phyloP scores from a whole-genome alignment of 2,888 invertebrate genomes.

The Drosophila ustulata region DNA sequence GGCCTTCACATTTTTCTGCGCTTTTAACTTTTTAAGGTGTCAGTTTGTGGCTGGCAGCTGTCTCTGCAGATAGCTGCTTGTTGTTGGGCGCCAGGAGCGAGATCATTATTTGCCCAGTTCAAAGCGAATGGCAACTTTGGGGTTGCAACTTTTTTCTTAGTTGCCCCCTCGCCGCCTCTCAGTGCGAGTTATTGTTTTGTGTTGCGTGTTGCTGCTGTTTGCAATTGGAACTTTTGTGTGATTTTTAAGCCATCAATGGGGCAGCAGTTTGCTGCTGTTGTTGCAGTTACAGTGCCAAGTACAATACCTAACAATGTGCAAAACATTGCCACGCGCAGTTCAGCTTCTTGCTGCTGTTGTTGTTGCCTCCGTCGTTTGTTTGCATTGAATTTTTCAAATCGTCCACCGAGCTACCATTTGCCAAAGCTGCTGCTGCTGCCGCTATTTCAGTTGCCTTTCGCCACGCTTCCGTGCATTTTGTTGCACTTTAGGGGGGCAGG shows the following conservation, averaged over 20 bases:
- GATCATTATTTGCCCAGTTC: constrained; percentile 38
- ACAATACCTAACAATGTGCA: constrained; percentile 39
- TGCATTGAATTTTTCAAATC: constrained; percentile 73
- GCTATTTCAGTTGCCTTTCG: constrained; percentile 33
- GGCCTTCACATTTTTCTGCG: constrained; percentile 22
- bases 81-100: constrained; percentile 4
- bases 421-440: constrained; percentile 59
- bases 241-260: constrained; percentile 60
- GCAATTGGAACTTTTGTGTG: constrained; percentile 57
- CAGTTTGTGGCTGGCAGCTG: constrained; percentile 33
- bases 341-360: constrained; percentile 29
- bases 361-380: constrained; percentile 51
- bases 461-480: constrained; percentile 68
- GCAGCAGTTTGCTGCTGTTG: constrained; percentile 10
- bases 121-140: constrained; percentile 6
- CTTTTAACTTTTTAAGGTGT: constrained; percentile 32
- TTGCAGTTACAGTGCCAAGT: constrained; percentile 22
- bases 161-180: constrained; percentile 16
- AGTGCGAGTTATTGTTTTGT: constrained; percentile 45
- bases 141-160: constrained; percentile 14
- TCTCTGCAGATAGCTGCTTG: not conserved
- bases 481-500: constrained; percentile 58
- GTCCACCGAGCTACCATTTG: constrained; percentile 65
- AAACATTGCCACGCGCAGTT: constrained; percentile 29
- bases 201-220: constrained; percentile 33